A percentile compares a stretch with the other conserved stretches of the same genome.
phyloP scores from a whole-genome alignment of 2,113 vertebrate genomes.

The Oreocharis arfaki region DNA sequence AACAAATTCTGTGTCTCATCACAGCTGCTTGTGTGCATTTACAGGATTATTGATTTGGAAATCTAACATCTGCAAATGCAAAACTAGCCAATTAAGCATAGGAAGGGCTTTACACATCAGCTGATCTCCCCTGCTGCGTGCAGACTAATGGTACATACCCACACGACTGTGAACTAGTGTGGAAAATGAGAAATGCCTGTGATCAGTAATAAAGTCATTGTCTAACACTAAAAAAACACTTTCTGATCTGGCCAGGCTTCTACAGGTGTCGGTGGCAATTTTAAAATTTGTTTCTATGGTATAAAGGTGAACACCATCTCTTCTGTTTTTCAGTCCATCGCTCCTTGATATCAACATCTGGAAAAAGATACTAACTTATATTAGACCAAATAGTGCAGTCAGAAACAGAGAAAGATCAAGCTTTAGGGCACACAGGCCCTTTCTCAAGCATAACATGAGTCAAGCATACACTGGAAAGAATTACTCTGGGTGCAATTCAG shows the following conservation, averaged over 20 bases:
- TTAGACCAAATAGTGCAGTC: neutral
- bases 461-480: neutral
- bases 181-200: neutral
- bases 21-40: neutral
- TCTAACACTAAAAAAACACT: neutral
- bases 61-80: slow-evolving; percentile 37
- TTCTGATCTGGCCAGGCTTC: neutral
- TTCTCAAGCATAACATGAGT: neutral
- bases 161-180: neutral
- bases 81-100: slow-evolving; percentile 9
- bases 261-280: neutral
- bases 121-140: neutral
- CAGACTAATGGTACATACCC: neutral
- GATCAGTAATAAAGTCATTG: neutral
- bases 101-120: neutral
- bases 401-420: neutral
- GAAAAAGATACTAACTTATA: neutral
- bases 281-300: neutral
- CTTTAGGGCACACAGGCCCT: neutral
- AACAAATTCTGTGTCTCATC: slow-evolving; percentile 37
- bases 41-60: slow-evolving; percentile 34
- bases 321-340: neutral
- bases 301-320: neutral
- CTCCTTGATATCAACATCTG: neutral
- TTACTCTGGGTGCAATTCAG: neutral